Base-by-base conservation (phyloP, 1,140 invertebrate species). In the Hypsibius dujardini region DNA sequence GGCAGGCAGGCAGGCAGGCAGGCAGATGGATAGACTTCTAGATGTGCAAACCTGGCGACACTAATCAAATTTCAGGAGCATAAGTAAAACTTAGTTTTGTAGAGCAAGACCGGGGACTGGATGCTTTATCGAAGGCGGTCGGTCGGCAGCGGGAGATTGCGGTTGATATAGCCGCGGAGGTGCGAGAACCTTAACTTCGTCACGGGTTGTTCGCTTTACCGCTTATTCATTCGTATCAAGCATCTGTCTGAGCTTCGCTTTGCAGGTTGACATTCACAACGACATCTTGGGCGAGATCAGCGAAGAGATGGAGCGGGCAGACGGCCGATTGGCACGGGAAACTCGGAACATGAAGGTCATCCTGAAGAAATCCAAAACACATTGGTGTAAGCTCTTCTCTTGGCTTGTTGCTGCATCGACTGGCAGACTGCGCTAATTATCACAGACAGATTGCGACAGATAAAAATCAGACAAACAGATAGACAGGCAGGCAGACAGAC, bases 311-410 rank as follows among this genome's bases (percentile, higher is more conserved):
- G 62, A 67, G 3, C 12, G 42, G 3, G 62, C 62, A 12, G 62
- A 67, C 12, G 42, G 3, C 3, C 12, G 42, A 42, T 42, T 67
- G 7, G 62, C 62, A 7, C 12, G 62, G 12, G 62, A 67, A 67
- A 67, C 62, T 7, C 62, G 62, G 12, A 67, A 67, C 62, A 45
- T 67, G 12, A 67, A 67, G 45, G 62, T 67, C 62, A 67, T 67
- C 12, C 42, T 67, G 62, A 67, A 67, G 62, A 67, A 67, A 45
- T 67, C 62, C 42, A 12, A 45, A 3, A 67, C 62, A 3, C 62
- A 67, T 42, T 67, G 62, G 62, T 67, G 62, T 67, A 67, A 67
- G 62, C n/a, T 12, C 50, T 56, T 56, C 7, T 56, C n/a, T 28
- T 28, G 28, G 28, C 28, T 28, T 28, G 28, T 28, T 28, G 28